Evolutionary conservation across 2,797 vertebrate genomes (phyloP), one percentile per base, ranked within the genome.

Genomic region (Aphelocoma californica): DNA sequence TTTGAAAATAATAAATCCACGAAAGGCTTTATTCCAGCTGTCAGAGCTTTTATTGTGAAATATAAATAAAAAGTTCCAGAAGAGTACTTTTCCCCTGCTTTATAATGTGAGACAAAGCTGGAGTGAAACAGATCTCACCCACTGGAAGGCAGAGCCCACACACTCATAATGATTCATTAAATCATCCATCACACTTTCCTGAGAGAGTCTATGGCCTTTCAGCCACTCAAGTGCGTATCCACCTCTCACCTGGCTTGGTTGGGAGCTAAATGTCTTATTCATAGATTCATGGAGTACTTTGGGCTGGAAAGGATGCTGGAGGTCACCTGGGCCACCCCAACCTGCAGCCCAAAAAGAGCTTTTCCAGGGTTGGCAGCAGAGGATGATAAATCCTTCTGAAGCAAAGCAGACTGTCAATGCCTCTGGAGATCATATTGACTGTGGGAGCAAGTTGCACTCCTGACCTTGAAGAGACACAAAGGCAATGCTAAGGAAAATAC

Each of bases 81-180:
- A 82, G 65, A 93, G 72, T 66, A 86, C 75, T 84, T 91, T 89
- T 85, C 73, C 44, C 71, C 91, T 90, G 69, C 84, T 90, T 92
- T 86, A 69, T 78, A 81, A 91, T 58, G 20, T 91, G 69, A 96
- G 85, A 93, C 69, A 92, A 95, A 95, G 85, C 83, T 86, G 66
- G 58, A 93, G 81, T 61, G 91, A 93, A 96, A 92, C 65, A 88
- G 65, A 95, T 96, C 90, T 93, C 94, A 93, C 96, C 90, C 94
- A 94, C 96, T 95, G 88, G 53, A 95, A 96, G 65, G 40, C 54
- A 91, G 75, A 91, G 90, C 94, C 96, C 96, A 93, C 96, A 93
- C 93, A 92, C 53, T 88, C 65, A 54, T 65, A 79, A 84, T 86
- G 91, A 93, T 92, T 92, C 77, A 92, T 90, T 86, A 87, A 86